Percentiles rank a stretch among this genome's conserved stretches.
Conservation (phyloP, 2,113 vertebrate genomes). For the Motacilla tschutschensis region DNA sequence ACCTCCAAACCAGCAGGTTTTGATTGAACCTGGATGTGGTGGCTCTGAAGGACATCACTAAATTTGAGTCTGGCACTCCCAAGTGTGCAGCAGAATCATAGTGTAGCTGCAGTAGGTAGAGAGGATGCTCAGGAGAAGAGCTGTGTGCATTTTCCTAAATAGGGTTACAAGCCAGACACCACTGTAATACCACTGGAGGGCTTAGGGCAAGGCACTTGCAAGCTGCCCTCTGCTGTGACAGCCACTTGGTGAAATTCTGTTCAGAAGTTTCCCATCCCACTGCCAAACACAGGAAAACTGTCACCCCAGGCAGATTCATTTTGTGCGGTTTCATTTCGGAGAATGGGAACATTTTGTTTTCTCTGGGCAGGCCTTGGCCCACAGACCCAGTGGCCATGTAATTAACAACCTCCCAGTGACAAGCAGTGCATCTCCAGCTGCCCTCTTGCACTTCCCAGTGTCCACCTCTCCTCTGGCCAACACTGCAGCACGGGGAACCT, state of each 20-base stretch:
- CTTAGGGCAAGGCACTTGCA: not conserved
- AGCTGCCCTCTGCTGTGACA: not conserved
- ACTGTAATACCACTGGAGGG: not conserved
- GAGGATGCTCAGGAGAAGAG: not conserved
- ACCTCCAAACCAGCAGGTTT: fast-evolving
- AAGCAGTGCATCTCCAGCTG: not conserved
- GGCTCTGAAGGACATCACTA: not conserved
- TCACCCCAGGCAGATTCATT: not conserved
- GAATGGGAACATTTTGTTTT: not conserved
- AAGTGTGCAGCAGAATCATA: not conserved
- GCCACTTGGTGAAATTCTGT: not conserved
- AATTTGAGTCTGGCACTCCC: not conserved
- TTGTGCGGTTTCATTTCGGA: not conserved
- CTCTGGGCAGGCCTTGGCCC: not conserved
- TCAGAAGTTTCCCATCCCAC: not conserved
- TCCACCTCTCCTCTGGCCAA: not conserved
- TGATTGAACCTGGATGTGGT: not conserved
- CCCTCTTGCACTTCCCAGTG: not conserved
- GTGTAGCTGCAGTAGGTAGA: not conserved
- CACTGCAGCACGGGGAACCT: fast-evolving
- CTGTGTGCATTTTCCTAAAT: not conserved
- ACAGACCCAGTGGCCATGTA: fast-evolving
- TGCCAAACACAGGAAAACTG: not conserved
- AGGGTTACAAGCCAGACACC: not conserved
- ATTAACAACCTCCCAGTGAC: not conserved